These are phyloP conservation scores for Armadillidium nasatum DNA, from an alignment of 1,140 invertebrate species.

Conservation along the genomic window DNA sequence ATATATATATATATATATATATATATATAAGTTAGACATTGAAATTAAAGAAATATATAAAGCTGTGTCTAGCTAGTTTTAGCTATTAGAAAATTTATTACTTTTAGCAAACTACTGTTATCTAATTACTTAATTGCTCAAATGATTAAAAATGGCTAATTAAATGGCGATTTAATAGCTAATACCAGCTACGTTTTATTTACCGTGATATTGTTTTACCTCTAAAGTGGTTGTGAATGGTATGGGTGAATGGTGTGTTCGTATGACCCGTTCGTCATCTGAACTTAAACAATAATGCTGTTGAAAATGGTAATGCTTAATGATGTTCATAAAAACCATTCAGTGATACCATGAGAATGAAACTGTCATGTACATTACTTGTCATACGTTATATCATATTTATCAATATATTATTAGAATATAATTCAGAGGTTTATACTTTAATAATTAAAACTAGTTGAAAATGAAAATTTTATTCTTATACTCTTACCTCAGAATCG, in stretches of 20 bases:
- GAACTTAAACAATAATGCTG: conserved; percentile 35
- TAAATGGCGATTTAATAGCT: neutral
- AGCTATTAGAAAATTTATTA: neutral
- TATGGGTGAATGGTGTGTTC: conserved; percentile 37
- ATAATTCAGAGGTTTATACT: no score
- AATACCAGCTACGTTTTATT: conserved; percentile 7
- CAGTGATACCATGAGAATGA: no score
- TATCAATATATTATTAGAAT: no score
- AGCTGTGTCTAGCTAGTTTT: conserved; percentile 1
- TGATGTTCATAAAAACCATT: no score
- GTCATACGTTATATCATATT: no score
- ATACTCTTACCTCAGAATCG: conserved; percentile 39
- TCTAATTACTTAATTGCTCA: neutral
- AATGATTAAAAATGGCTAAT: neutral
- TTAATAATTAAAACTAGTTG: no score
- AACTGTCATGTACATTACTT: no score
- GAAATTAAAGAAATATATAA: neutral
- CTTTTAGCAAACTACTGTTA: neutral
- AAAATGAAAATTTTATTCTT: neutral
- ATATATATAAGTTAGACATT: no score
- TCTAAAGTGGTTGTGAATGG: neutral
- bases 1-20: no score
- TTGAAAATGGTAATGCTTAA: conserved; percentile 12
- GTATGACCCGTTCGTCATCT: conserved; percentile 32
- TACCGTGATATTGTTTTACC: conserved; percentile 26